phyloP scores from a whole-genome alignment of 1,140 invertebrate species.

The Anthonomus grandis region DNA sequence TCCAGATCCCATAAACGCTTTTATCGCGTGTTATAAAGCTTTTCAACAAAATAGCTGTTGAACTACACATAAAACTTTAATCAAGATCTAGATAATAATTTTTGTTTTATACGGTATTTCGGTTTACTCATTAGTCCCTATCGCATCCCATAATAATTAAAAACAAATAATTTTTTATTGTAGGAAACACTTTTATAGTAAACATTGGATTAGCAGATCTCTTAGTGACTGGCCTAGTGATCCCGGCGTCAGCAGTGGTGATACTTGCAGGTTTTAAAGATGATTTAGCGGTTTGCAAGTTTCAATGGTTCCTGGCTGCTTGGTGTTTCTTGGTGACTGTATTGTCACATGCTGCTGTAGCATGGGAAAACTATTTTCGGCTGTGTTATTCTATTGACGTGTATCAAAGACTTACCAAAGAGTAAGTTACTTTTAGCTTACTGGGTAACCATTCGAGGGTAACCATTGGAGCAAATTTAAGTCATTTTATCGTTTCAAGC shows the following conservation, averaged over 20 bases:
- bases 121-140: too few relatives aligned
- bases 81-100: too few relatives aligned
- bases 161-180: conserved; percentile 33
- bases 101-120: too few relatives aligned
- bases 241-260: conserved; percentile 68
- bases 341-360: conserved; percentile 60
- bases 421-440: conserved; percentile 11
- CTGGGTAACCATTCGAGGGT: too few relatives aligned
- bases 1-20: too few relatives aligned
- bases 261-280: conserved; percentile 64
- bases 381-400: conserved; percentile 55
- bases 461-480: too few relatives aligned
- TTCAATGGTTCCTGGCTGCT: conserved; percentile 64
- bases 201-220: conserved; percentile 74
- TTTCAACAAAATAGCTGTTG: too few relatives aligned
- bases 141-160: too few relatives aligned
- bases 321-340: conserved; percentile 66
- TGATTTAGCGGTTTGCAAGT: conserved; percentile 59
- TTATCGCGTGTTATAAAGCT: too few relatives aligned
- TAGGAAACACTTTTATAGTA: conserved; percentile 78
- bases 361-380: conserved; percentile 61
- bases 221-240: conserved; percentile 66
- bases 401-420: conserved; percentile 52
- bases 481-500: too few relatives aligned
- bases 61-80: too few relatives aligned